phyloP scores from a whole-genome alignment of 2,113 vertebrate genomes.

The Nycticebus coucang region DNA sequence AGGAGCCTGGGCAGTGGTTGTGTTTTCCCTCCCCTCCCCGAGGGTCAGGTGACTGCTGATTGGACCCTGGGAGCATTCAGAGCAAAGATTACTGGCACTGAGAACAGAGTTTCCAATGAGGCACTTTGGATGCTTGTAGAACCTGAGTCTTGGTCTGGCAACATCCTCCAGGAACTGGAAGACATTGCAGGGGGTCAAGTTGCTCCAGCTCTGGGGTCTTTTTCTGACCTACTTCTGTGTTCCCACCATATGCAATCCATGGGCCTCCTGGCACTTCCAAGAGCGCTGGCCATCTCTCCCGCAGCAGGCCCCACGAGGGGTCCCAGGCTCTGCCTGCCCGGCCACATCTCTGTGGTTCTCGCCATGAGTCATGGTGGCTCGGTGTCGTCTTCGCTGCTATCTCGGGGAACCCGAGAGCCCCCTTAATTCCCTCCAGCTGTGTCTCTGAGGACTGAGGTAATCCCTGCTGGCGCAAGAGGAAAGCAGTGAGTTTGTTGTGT shows the following conservation, averaged over 20 bases:
- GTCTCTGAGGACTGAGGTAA: slow-evolving; percentile 65
- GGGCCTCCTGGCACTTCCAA: neutral
- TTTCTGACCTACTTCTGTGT: accelerated
- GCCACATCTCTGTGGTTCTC: neutral
- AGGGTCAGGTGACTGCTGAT: neutral
- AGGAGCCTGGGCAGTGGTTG: neutral
- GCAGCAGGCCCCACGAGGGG: neutral
- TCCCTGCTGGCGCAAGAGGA: slow-evolving; percentile 49
- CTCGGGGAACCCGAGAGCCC: slow-evolving; percentile 66
- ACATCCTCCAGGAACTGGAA: neutral
- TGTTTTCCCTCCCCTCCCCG: neutral
- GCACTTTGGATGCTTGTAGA: accelerated
- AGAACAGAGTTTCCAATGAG: accelerated
- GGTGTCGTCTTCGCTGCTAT: neutral
- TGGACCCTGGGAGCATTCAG: accelerated
- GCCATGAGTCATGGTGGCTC: neutral
- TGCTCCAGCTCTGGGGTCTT: neutral
- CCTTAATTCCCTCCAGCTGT: slow-evolving; percentile 78
- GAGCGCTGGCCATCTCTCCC: too few relatives aligned
- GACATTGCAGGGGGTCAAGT: accelerated
- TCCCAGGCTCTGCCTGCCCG: neutral
- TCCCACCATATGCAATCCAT: neutral
- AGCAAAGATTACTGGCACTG: neutral
- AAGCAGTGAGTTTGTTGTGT: slow-evolving; percentile 72
- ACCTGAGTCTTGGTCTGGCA: neutral